Conservation (phyloP, 2,888 invertebrate species). For the Dermolepida albohirtum region DNA sequence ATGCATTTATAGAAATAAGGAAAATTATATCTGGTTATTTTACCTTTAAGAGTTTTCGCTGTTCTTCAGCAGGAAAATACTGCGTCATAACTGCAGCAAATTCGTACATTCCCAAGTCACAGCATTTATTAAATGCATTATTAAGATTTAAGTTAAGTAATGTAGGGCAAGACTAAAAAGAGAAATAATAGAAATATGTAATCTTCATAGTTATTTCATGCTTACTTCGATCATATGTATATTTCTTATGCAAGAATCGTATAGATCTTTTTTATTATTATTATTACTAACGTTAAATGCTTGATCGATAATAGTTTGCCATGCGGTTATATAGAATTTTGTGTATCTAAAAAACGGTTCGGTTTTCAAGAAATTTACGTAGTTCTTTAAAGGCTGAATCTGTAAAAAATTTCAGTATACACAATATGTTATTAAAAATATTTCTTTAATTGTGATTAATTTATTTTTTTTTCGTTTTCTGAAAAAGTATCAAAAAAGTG, state of each 20-base stretch:
- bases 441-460: too few relatives aligned
- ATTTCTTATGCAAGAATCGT: conserved; percentile 50
- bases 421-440: too few relatives aligned
- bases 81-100: conserved; percentile 55
- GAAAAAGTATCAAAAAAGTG: too few relatives aligned
- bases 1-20: neutral
- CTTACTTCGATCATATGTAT: conserved; percentile 56
- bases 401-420: too few relatives aligned
- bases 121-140: conserved; percentile 52
- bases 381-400: conserved; percentile 54
- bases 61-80: conserved; percentile 49
- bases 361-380: conserved; percentile 54
- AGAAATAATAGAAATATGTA: conserved; percentile 16
- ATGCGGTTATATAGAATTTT: conserved; percentile 56
- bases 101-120: conserved; percentile 49
- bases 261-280: conserved; percentile 44
- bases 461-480: too few relatives aligned
- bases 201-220: conserved; percentile 19
- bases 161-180: conserved; percentile 58
- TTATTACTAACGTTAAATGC: conserved; percentile 47
- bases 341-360: conserved; percentile 49
- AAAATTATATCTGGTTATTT: neutral
- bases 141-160: conserved; percentile 55
- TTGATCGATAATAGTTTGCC: conserved; percentile 57
- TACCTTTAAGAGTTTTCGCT: conserved; percentile 14